phyloP scores from a whole-genome alignment of 2,888 invertebrate genomes.

The Agriopis aurantiaria region DNA sequence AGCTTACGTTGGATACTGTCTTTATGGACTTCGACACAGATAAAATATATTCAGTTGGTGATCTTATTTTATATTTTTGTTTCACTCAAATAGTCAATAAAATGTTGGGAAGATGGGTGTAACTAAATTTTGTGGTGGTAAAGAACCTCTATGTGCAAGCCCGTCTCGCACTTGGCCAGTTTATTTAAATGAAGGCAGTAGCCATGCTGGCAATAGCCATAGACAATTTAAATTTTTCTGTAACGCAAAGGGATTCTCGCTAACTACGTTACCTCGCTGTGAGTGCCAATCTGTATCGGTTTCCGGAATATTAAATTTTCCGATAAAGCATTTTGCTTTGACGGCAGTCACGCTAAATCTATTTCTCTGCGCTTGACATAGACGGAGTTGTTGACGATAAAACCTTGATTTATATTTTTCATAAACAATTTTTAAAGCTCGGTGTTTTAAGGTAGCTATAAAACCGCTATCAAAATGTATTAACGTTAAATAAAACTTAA shows the following conservation, averaged over 20 bases:
- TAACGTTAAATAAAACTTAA: no score
- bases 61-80: not conserved
- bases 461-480: no score
- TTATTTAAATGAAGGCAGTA: no score
- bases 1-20: constrained; percentile 15
- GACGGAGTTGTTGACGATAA: not conserved
- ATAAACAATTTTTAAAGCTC: no score
- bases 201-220: not conserved
- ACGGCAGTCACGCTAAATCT: constrained; percentile 31
- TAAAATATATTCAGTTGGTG: not conserved
- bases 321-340: constrained; percentile 22
- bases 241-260: constrained; percentile 10
- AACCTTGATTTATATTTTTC: no score
- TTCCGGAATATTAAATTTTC: constrained; percentile 23
- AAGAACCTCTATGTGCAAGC: no score
- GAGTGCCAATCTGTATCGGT: constrained; percentile 17
- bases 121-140: no score
- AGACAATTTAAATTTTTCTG: not conserved
- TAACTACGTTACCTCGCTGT: constrained; percentile 13
- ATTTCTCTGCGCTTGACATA: constrained; percentile 4
- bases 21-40: constrained; percentile 6
- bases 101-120: no score
- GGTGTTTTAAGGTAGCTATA: no score
- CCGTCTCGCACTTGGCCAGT: no score
- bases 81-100: not conserved